These are phyloP conservation scores for Styela clava DNA, from an alignment of 23 tunicate species.

Conservation along the genomic window DNA sequence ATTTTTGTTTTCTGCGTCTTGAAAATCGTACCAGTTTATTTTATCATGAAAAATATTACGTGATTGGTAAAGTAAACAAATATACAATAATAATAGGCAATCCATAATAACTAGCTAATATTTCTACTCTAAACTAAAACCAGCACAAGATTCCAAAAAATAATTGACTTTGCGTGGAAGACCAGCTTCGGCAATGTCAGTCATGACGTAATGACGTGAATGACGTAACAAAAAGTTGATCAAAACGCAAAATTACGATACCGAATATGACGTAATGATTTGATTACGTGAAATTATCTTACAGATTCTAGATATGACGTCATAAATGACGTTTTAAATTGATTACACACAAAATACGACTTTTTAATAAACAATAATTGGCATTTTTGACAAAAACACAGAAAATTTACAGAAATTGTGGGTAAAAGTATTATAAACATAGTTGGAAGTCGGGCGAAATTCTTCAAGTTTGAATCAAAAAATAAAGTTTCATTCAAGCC, in stretches of 20 bases:
- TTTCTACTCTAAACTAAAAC: background rate
- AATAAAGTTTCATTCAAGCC: too few relatives aligned
- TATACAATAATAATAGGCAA: background rate
- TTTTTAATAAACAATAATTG: background rate
- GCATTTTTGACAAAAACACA: background rate
- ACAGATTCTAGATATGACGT: too few relatives aligned
- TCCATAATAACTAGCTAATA: background rate
- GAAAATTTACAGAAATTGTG: background rate
- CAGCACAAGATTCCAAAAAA: background rate
- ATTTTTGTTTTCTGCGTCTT: too few relatives aligned
- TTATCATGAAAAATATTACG: too few relatives aligned
- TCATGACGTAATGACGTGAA: background rate
- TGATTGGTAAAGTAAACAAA: background rate
- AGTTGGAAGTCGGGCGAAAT: too few relatives aligned
- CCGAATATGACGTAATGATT: background rate
- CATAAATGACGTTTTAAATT: background rate
- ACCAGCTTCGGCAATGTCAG: conserved; percentile 29
- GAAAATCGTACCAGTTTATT: too few relatives aligned
- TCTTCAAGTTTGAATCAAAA: too few relatives aligned
- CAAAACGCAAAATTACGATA: conserved; percentile 4
- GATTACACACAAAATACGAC: background rate
- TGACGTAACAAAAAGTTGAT: conserved; percentile 22
- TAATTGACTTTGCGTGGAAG: conserved; percentile 24
- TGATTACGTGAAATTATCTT: too few relatives aligned
- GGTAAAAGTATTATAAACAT: background rate